Evolutionary conservation across 92 coral and sea anemone species (phyloP), one percentile per base, ranked within the genome.

Genomic region (Phenganax subtilis): DNA sequence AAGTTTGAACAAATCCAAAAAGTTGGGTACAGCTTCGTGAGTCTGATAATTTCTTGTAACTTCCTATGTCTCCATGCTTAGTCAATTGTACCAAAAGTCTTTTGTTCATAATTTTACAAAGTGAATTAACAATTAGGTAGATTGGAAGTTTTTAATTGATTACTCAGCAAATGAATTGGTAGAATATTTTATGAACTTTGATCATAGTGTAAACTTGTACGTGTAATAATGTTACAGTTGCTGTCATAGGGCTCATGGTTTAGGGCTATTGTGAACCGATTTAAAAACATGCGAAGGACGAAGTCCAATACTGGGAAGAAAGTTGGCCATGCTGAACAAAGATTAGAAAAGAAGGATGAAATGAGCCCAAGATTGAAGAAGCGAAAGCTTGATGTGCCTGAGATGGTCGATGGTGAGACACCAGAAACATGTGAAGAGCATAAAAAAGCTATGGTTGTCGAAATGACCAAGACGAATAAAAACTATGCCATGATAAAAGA

Each of bases 161-260:
- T 20, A 20, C 25, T 20, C 25, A 20, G 25, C 25, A 20, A 20
- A 20, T 20, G 25, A 20, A 20, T 20, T 20, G 25, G 25, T 20
- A 20, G 25, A 20, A 20, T 20, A 20, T 20, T 20, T 20, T 20
- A 20, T 20, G 25, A 20, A 20, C 25, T 20, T 20, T 20, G 25
- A 20, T 20, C 25, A 20, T 20, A 20, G 25, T 20, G 25, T 20
- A 20, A 20, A 20, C 25, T 20, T 20, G 25, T 20, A 20, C 25
- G 25, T 20, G 25, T 20, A 20, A 20, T 20, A 20, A 20, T 20
- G 25, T 20, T 20, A 20, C 25, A 20, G 25, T 20, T 20, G 25
- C 25, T 20, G 25, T 20, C 25, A 20, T 76, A 86, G 90, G 89
- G 86, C 61, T 88, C 90, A 51, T 88, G 90, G 90, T 72, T 81